Evolutionary conservation across 2,797 vertebrate species (phyloP).

Genomic region (Cuniculus paca): DNA sequence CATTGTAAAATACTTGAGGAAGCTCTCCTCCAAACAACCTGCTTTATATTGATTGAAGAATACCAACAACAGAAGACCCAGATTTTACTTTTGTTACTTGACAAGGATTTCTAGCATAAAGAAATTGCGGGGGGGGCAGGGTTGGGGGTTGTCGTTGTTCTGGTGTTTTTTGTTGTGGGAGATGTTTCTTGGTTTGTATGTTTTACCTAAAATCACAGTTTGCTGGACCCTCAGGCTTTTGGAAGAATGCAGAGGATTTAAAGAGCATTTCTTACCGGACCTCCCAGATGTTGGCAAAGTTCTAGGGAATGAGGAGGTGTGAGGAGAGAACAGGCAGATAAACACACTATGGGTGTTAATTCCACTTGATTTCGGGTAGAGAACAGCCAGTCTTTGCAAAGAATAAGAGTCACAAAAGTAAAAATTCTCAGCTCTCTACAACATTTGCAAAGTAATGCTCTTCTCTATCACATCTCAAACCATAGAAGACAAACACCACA

Average conservation of each 20-base stretch:
- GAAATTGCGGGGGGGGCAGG: not conserved
- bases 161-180: not conserved
- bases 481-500: not conserved
- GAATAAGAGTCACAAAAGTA: conserved; percentile 25
- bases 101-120: conserved; percentile 51
- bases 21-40: conserved; percentile 16
- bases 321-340: conserved; percentile 65
- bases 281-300: conserved; percentile 69
- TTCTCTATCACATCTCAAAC: conserved; percentile 28
- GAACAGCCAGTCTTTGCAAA: conserved; percentile 34
- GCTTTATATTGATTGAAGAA: conserved; percentile 8
- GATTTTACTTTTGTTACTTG: conserved; percentile 58
- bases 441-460: not conserved
- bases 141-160: not conserved
- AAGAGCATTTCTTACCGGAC: conserved; percentile 82
- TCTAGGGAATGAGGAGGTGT: conserved; percentile 59
- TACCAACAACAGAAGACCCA: conserved; percentile 19
- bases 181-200: conserved; percentile 1
- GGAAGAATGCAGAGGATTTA: conserved; percentile 84
- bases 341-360: not conserved
- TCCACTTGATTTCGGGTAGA: conserved; percentile 51
- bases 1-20: conserved; percentile 32
- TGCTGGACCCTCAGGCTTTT: conserved; percentile 75
- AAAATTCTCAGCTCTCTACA: conserved; percentile 45
- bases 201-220: conserved; percentile 75